phyloP scores from a whole-genome alignment of 2,113 vertebrate species.

The Globicephala melas region DNA sequence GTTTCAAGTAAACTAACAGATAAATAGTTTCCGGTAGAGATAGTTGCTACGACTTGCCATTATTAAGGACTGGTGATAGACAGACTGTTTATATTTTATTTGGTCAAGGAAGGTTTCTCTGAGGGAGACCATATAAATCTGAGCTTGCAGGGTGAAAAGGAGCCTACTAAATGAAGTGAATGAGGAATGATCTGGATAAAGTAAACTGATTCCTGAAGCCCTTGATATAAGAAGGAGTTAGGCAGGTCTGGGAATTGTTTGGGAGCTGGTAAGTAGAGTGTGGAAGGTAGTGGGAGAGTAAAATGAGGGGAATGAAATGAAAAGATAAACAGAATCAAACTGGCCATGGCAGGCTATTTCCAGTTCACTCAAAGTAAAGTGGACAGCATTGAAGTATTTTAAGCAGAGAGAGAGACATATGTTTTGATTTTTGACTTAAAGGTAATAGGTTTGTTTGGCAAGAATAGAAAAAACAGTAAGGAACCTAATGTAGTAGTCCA shows the following conservation, averaged over 20 bases:
- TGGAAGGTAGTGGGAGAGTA: neutral
- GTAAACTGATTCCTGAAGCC: neutral
- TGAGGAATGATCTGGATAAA: neutral
- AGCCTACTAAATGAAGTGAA: neutral
- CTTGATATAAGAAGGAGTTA: neutral
- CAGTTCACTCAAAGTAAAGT: neutral
- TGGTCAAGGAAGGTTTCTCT: conserved; percentile 3
- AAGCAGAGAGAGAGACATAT: neutral
- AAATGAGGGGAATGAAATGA: neutral
- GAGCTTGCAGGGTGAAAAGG: neutral
- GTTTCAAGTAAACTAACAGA: neutral
- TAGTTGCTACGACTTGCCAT: neutral
- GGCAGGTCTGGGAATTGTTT: neutral
- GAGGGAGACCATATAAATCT: neutral
- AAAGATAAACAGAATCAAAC: neutral
- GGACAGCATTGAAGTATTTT: neutral
- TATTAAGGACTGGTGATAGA: neutral
- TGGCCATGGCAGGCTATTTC: neutral
- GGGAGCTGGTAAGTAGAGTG: neutral
- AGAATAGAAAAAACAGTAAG: neutral
- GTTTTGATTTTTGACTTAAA: neutral
- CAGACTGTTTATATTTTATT: neutral
- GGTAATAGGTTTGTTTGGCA: neutral
- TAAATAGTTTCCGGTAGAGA: neutral
- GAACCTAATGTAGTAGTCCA: neutral